A percentile compares a stretch with the other conserved stretches of the same genome.
phyloP scores from a whole-genome alignment of 2,888 invertebrate genomes.

The Mechanitis messenoides region DNA sequence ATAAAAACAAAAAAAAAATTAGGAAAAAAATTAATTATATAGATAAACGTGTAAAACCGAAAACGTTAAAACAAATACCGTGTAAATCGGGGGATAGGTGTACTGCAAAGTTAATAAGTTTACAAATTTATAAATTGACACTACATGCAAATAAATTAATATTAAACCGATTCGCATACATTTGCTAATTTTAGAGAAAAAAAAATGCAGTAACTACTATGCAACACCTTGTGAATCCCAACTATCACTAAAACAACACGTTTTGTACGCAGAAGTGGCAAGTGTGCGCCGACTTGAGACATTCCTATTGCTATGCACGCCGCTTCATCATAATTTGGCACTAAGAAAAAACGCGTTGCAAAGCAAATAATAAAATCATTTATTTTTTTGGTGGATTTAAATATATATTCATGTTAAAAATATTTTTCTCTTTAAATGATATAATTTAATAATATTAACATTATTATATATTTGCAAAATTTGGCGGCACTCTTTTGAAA shows the following conservation, averaged over 20 bases:
- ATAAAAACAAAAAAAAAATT: too few species aligned
- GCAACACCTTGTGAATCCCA: slow-evolving; percentile 16
- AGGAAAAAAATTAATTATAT: too few species aligned
- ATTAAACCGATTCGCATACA: slow-evolving; percentile 12
- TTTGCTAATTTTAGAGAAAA: slow-evolving; percentile 13
- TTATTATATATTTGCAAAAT: slow-evolving; percentile 12
- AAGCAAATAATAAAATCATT: slow-evolving; percentile 8
- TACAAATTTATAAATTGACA: slow-evolving; percentile 2
- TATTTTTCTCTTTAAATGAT: slow-evolving; percentile 1
- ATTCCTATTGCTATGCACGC: slow-evolving; percentile 11
- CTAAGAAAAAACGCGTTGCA: slow-evolving; percentile 12
- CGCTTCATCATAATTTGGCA: slow-evolving; percentile 13
- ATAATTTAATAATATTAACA: slow-evolving; percentile 6
- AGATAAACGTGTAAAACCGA: too few species aligned
- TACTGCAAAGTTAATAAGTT: slow-evolving; percentile 1
- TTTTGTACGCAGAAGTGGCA: slow-evolving; percentile 15
- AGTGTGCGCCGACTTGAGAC: slow-evolving; percentile 16
- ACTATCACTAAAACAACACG: slow-evolving; percentile 15
- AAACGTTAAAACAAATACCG: not conserved
- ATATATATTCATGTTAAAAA: slow-evolving; percentile 1
- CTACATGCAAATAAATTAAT: slow-evolving; percentile 1
- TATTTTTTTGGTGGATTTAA: not conserved
- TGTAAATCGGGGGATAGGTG: not conserved
- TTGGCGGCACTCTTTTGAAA: slow-evolving; percentile 9
- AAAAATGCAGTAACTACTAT: slow-evolving; percentile 15